These are phyloP conservation scores for Triplophysa yarkandensis DNA, from an alignment of 2,797 vertebrate species.

Conservation along the genomic window DNA sequence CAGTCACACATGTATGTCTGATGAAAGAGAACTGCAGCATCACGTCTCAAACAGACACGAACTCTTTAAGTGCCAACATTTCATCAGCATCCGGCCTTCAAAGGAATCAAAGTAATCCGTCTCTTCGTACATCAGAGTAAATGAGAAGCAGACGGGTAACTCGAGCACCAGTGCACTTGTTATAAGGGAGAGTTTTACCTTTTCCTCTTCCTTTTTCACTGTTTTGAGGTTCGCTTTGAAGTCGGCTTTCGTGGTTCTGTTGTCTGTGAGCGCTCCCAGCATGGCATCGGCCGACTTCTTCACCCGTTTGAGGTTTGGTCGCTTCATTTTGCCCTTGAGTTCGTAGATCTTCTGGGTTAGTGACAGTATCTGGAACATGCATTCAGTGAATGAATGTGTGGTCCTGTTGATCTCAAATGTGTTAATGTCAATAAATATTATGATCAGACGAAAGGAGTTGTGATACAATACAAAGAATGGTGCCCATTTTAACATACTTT, in stretches of 20 bases:
- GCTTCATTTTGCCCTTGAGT: constrained; percentile 68
- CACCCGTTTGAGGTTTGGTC: constrained; percentile 64
- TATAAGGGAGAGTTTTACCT: constrained; percentile 54
- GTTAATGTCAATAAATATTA: too few species aligned
- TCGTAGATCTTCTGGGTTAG: constrained; percentile 66
- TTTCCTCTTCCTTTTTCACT: constrained; percentile 68
- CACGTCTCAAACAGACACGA: constrained; percentile 11
- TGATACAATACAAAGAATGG: too few species aligned
- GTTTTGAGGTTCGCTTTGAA: constrained; percentile 71
- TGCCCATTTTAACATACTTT: too few species aligned
- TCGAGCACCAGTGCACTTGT: constrained; percentile 1
- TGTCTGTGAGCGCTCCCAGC: constrained; percentile 64
- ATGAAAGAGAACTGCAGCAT: not conserved
- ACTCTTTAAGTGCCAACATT: constrained; percentile 22
- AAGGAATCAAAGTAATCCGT: constrained; percentile 18
- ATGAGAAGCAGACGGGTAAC: not conserved
- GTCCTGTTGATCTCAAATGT: too few species aligned
- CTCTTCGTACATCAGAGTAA: constrained; percentile 22
- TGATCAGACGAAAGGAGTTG: too few species aligned
- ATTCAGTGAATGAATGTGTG: constrained; percentile 6
- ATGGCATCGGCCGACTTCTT: constrained; percentile 65
- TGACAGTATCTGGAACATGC: constrained; percentile 58
- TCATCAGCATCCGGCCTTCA: constrained; percentile 18
- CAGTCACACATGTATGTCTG: constrained; percentile 1
- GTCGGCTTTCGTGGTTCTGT: constrained; percentile 63